Conservation (phyloP, 2,797 vertebrate species). For the Meriones psammophilus region DNA sequence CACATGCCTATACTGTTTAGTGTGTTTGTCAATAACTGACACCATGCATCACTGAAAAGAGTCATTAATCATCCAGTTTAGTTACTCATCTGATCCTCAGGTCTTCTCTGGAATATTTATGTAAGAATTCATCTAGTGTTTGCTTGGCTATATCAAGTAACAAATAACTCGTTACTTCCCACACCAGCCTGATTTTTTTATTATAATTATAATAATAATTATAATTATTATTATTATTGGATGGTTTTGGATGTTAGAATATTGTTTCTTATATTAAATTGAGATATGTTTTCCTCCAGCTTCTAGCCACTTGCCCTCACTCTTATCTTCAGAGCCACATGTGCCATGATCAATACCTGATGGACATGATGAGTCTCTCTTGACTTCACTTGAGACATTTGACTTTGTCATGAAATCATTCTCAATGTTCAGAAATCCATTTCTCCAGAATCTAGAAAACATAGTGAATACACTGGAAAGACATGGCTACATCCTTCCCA, state of each 20-base stretch:
- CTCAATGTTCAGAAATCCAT: conserved; percentile 40
- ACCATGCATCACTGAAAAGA: conserved; percentile 53
- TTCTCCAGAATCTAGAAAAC: background rate
- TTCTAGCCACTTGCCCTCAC: conserved; percentile 22
- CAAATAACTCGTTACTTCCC: conserved; percentile 62
- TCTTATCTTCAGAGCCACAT: conserved; percentile 27
- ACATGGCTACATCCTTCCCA: background rate
- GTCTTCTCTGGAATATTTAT: conserved; percentile 56
- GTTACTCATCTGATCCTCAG: conserved; percentile 39
- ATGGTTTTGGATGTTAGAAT: conserved; percentile 70
- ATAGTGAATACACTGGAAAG: background rate
- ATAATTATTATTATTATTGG: conserved; percentile 57
- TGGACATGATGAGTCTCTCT: background rate
- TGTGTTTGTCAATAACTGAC: conserved; percentile 60
- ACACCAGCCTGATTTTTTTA: conserved; percentile 64
- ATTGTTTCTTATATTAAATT: conserved; percentile 60
- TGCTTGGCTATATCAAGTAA: conserved; percentile 56
- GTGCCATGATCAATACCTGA: background rate
- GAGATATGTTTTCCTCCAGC: conserved; percentile 58
- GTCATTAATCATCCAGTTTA: conserved; percentile 27
- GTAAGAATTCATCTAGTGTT: conserved; percentile 65
- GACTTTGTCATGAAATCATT: background rate
- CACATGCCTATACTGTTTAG: background rate
- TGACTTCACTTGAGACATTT: conserved; percentile 16
- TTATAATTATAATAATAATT: too few species aligned